Conservation (phyloP, 1,140 invertebrate genomes). For the Leptopilina boulardi region DNA sequence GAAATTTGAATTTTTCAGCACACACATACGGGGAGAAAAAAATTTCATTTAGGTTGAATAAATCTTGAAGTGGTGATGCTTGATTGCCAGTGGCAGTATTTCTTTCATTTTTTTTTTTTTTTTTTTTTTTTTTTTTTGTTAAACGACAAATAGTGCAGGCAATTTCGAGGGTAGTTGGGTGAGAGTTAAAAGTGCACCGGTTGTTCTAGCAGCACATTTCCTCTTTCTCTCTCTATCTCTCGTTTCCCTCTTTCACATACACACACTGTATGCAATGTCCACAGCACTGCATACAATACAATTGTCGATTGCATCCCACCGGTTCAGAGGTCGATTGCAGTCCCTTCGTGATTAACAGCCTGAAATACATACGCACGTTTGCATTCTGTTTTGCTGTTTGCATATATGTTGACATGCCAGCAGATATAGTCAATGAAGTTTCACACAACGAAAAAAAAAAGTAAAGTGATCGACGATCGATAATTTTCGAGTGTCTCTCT, state of each 20-base stretch:
- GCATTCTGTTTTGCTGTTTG: constrained; percentile 1
- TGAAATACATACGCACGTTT: constrained; percentile 46
- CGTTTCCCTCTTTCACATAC: constrained; percentile 4
- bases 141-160: constrained; percentile 57
- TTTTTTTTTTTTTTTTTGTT: constrained; percentile 57
- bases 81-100: constrained; percentile 46
- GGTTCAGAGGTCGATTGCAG: constrained; percentile 55
- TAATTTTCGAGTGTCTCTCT: constrained; percentile 3
- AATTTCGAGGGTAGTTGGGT: constrained; percentile 55
- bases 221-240: constrained; percentile 32
- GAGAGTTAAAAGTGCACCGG: constrained; percentile 63
- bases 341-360: constrained; percentile 59
- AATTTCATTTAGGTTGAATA: constrained; percentile 16
- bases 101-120: constrained; percentile 53
- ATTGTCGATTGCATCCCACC: constrained; percentile 59
- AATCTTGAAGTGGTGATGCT: constrained; percentile 28
- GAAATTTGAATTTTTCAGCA: not conserved
- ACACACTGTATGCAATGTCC: constrained; percentile 14
- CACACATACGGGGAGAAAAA: not conserved
- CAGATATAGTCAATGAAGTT: constrained; percentile 10
- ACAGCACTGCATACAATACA: constrained; percentile 62
- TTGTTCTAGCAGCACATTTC: constrained; percentile 49
- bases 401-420: constrained; percentile 3
- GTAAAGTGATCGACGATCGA: not conserved
- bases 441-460: not conserved